Base-by-base conservation (phyloP, 2,113 vertebrate genomes). In the Recurvirostra avosetta region DNA sequence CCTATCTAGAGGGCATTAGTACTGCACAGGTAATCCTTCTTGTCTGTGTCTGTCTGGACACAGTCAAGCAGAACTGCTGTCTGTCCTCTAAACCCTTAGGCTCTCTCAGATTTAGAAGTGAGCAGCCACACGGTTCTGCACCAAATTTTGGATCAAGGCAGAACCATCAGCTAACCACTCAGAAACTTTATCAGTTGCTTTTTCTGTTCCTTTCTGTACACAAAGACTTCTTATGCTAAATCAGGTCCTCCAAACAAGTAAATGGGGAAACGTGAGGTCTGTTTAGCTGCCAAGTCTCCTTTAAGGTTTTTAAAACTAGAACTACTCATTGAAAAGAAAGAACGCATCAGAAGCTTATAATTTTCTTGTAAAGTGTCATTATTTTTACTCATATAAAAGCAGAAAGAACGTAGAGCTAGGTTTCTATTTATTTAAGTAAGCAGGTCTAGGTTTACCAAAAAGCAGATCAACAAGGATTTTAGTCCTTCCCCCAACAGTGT, bases 21-120 rank as follows among this genome's bases (percentile, higher is more conserved):
- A 70, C 30, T 23, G 32, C 75, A 94, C 55, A 94, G 67, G 74
- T 97, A 94, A 96, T 96, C 92, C 76, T 96, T 95, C 90, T 93
- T 95, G 92, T 94, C 85, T 96, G 75, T 92, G 71, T 96, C 82
- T 97, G 89, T 96, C 93, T 93, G 86, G 90, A 96, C 85, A 95
- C 15, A 94, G 78, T 50, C 26, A 56, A 74, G 55, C 34, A 90
- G 83, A 88, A 86, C 49, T 76, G 12, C 58, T 86, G 63, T 47
- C 18, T 47, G 38, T 75, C 55, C 71, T 41, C 25, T 20, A 74
- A 56, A 26, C 73, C 56, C 92, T 47, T 32, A 63, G 70, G 36
- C 50, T 62, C 38, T 52, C n/a, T 41, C 6, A 5, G 59, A 68
- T 87, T 73, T 86, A 86, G 55, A 94, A 55, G 18, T 50, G 49